These are phyloP conservation scores for Puffinus mauretanicus DNA, from an alignment of 2,113 vertebrate genomes.

Conservation along the genomic window DNA sequence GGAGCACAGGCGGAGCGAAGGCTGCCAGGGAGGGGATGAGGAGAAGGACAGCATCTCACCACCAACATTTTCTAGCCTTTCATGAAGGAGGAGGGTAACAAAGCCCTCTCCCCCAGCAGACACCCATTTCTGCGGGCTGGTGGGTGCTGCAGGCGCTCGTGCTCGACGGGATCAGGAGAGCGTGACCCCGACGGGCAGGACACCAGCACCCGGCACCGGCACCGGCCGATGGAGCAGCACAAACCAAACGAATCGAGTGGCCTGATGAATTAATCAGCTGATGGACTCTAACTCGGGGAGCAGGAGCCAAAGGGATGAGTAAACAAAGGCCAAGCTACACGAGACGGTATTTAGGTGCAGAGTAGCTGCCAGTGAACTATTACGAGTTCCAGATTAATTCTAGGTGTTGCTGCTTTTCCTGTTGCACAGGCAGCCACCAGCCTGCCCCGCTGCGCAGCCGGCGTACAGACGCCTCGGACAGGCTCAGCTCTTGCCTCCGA, in stretches of 20 bases:
- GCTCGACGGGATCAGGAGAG: accelerated
- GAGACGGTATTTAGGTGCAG: neutral
- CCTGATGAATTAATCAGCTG: neutral
- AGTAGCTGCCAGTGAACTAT: neutral
- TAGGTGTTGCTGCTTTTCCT: neutral
- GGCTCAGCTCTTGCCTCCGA: neutral
- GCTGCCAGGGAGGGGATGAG: neutral
- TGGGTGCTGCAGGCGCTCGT: too few species aligned
- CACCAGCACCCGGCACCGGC: neutral
- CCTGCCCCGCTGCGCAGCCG: neutral
- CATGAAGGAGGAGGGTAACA: neutral
- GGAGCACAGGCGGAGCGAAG: neutral
- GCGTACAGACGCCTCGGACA: accelerated
- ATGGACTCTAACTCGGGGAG: neutral
- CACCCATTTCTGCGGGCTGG: accelerated
- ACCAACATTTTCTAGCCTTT: neutral
- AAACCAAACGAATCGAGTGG: neutral
- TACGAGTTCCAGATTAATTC: neutral
- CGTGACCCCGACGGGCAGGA: accelerated
- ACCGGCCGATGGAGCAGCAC: neutral
- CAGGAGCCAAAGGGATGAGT: neutral
- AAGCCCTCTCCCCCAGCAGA: neutral
- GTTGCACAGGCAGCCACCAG: neutral
- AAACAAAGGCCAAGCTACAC: neutral
- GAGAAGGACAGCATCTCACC: neutral